Base-by-base conservation (phyloP, 2,113 vertebrate species). In the Pelvicachromis taeniatus region DNA sequence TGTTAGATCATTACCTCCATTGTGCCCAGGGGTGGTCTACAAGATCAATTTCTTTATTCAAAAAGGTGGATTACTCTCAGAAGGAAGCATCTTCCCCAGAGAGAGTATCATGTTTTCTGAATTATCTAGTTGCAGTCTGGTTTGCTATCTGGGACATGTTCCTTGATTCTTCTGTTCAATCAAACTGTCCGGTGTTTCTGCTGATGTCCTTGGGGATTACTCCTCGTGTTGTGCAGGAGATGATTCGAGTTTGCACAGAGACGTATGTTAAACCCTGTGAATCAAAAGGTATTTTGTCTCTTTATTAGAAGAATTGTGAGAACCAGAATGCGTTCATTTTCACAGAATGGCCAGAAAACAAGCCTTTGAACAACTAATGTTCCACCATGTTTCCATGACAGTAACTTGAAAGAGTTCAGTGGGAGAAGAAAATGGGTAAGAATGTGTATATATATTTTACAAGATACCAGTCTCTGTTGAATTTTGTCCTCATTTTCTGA, bases 1-100 rank as follows among this genome's bases (percentile, higher is more conserved):
- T 81, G 68, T 86, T 59, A 82, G 68, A 89, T 54, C 10, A 48
- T 82, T 84, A 85, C 63, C 50, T 93, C 58, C 29, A 45, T 21
- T 78, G 16, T 78, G 29, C 61, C 21, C 21, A 8, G 5, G 4
- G 45, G 68, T 61, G 70, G 16, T 80, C 77, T 83, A 42, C 61
- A 52, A 50, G 55, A 48, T 19, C 35, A 17, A 5, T 26, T 45
- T 13, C 23, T 45, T 63, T 42, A 26, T 65, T 35, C 54, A 13
- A 56, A 78, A 81, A 85, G 26, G 35, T 42, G n/a, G 14, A 42
- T 40, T 54, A 14, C 11, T 21, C 7, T 11, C 55, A 80, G 31
- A 63, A 26, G 7, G 29, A 56, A 40, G 31, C 11, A 12, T 14
- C 54, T 16, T 19, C 8, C 48, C 19, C 2, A 33, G 48, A 21